Evolutionary conservation across 1,140 invertebrate genomes (phyloP).

Genomic region (Thalassaphorura encarpata): DNA sequence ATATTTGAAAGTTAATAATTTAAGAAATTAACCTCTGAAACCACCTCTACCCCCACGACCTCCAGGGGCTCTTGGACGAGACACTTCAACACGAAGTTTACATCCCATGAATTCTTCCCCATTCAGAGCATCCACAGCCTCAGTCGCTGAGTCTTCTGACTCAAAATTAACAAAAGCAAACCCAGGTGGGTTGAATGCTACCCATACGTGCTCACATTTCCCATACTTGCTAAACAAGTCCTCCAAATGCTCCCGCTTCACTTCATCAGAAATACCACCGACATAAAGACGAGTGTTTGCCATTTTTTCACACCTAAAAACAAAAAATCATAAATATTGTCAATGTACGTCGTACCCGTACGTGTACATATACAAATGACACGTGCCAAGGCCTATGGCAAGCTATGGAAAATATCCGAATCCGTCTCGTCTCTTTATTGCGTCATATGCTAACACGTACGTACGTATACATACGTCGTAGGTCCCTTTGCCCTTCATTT

Average conservation of each 20-base stretch:
- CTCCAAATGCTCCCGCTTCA: constrained; percentile 80
- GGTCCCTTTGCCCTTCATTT: no score
- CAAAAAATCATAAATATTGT: no score
- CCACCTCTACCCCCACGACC: constrained; percentile 44
- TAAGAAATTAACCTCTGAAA: no score
- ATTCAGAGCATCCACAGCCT: constrained; percentile 83
- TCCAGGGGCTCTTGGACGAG: constrained; percentile 51
- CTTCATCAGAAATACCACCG: constrained; percentile 65
- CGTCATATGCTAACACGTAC: no score
- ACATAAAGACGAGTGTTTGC: constrained; percentile 63
- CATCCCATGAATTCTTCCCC: constrained; percentile 56
- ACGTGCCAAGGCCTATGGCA: no score
- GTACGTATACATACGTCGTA: no score
- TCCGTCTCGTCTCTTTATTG: no score
- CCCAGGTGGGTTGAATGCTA: constrained; percentile 86
- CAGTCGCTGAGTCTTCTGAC: constrained; percentile 84
- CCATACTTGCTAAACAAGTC: constrained; percentile 79
- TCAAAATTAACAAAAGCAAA: constrained; percentile 99
- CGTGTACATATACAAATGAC: no score
- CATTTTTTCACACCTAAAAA: constrained; percentile 12
- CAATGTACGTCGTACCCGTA: no score
- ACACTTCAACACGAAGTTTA: constrained; percentile 69
- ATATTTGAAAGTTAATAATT: background rate
- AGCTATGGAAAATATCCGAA: no score
- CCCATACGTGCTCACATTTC: constrained; percentile 86